Evolutionary conservation across 1,140 invertebrate genomes (phyloP).

Genomic region (Sitobion miscanthi): DNA sequence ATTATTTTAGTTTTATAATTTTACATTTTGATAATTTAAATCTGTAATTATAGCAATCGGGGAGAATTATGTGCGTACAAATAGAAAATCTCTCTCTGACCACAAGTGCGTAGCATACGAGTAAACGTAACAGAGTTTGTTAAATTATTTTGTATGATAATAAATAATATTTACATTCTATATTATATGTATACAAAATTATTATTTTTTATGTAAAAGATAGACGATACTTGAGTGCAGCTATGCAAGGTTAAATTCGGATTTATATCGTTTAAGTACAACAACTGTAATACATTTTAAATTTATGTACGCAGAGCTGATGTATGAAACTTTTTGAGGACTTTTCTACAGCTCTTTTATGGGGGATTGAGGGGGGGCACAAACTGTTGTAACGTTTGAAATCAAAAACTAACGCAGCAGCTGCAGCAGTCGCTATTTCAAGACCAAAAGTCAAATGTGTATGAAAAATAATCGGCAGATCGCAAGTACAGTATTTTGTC

Average conservation of each 20-base stretch:
- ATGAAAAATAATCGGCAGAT: not conserved
- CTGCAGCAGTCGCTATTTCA: not conserved
- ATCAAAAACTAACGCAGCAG: not conserved
- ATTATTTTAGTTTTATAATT: not conserved
- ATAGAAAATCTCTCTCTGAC: not conserved
- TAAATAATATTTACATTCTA: not conserved
- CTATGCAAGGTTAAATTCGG: no score
- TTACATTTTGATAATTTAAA: not conserved
- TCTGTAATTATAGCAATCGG: not conserved
- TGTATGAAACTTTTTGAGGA: not conserved
- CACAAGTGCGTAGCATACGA: not conserved
- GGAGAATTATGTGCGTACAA: not conserved
- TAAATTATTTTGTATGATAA: not conserved
- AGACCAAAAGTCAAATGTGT: not conserved
- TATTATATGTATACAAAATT: no score
- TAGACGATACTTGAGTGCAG: no score
- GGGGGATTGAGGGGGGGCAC: not conserved
- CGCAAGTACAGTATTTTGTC: not conserved
- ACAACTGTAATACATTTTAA: no score
- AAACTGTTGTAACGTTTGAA: not conserved
- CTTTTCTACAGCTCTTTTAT: not conserved
- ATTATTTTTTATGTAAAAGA: no score
- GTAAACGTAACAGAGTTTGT: not conserved
- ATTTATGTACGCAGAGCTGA: not conserved
- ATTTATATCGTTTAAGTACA: no score